Base-by-base conservation (phyloP, 92 coral and sea anemone species). In the Paramuricea clavata region DNA sequence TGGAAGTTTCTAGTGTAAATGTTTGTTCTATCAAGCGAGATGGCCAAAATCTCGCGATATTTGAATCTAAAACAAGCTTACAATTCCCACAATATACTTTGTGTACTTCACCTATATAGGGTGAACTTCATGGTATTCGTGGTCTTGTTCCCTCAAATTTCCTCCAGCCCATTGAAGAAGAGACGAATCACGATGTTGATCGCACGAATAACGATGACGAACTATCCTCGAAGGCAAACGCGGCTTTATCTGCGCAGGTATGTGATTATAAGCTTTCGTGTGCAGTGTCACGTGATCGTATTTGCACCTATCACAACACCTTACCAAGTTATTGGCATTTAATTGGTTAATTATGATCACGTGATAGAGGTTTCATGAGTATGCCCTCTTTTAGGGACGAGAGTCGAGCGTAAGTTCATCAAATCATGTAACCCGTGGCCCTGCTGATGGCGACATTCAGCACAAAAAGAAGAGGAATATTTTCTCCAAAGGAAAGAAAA, bases 91-190 rank as follows among this genome's bases (percentile, higher is more conserved):
- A n/a, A n/a, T n/a, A n/a, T n/a, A n/a, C n/a, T n/a, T n/a, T n/a
- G n/a, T n/a, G n/a, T n/a, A n/a, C n/a, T n/a, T n/a, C n/a, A n/a
- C n/a, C n/a, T n/a, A n/a, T n/a, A 11, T 35, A 95, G 99, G 99
- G 99, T 52, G 99, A 97, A 69, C 77, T 94, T 16, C 81, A 93
- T 62, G 99, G 99, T 61, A 72, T 97, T 42, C 99, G 99, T 9
- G 99, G 99, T 10, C 86, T 97, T 67, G 99, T 97, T 22, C 99
- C 99, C 4, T 97, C 99, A 5, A 97, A 97, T 81, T 97, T 97
- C 71, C 92, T 97, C 31, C 95, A 94, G 59, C 93, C 89, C 68
- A 43, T 91, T 54, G 77, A 91, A 19, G 39, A 65, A 12, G 13
- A 27, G 3, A 39, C 10, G 4, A 31, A 30, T 12, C 39, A 65